phyloP scores from a whole-genome alignment of 2,797 vertebrate species.

The Lagocephalus sceleratus region DNA sequence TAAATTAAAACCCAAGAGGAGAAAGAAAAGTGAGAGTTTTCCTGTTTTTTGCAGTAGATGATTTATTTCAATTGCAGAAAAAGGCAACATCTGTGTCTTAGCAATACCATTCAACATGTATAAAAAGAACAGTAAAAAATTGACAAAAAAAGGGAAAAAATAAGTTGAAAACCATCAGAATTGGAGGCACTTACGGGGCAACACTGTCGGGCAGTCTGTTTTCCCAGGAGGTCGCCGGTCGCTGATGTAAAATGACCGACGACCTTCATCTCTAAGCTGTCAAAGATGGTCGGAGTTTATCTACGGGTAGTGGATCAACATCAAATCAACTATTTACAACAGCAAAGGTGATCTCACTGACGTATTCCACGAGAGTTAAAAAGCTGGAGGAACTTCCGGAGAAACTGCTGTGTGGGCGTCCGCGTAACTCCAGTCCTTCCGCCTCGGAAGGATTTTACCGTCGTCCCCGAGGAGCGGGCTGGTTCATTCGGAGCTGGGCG shows the following conservation, averaged over 20 bases:
- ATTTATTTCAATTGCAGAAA: slow-evolving; percentile 78
- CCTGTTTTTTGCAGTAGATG: slow-evolving; percentile 62
- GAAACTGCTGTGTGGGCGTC: slow-evolving; percentile 1
- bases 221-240: slow-evolving; percentile 43
- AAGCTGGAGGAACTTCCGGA: slow-evolving; percentile 26
- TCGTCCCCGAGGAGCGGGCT: no score
- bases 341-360: slow-evolving; percentile 41
- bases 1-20: slow-evolving; percentile 1
- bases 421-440: background rate
- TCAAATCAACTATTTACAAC: slow-evolving; percentile 67
- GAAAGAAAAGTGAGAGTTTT: slow-evolving; percentile 64
- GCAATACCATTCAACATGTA: slow-evolving; percentile 73
- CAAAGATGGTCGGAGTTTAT: background rate
- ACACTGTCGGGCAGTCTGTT: slow-evolving; percentile 53
- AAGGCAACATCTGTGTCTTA: slow-evolving; percentile 78
- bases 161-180: slow-evolving; percentile 29
- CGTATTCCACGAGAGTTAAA: slow-evolving; percentile 36
- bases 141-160: slow-evolving; percentile 28
- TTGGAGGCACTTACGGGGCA: slow-evolving; percentile 68
- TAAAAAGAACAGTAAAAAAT: slow-evolving; percentile 60
- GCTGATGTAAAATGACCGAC: no score
- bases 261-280: no score
- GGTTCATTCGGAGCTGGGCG: slow-evolving; percentile 87
- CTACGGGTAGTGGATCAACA: slow-evolving; percentile 42
- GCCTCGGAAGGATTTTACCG: no score